phyloP scores from a whole-genome alignment of 2,888 invertebrate genomes.

The Cheilosia soror region DNA sequence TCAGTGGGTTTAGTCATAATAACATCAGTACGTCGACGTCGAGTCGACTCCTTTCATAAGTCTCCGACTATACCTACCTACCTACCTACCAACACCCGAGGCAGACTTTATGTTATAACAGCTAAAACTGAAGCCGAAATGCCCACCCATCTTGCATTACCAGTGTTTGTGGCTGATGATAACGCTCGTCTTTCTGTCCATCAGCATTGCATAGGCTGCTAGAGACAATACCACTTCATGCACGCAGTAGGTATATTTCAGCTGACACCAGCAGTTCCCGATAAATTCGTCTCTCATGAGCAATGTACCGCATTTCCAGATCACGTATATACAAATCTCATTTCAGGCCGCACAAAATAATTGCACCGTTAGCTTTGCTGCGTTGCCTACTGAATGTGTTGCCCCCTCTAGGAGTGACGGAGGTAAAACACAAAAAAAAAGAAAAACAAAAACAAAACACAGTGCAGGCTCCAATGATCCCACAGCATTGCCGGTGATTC shows the following conservation, averaged over 20 bases:
- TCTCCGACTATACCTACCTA: too few species aligned
- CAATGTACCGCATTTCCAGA: slow-evolving; percentile 52
- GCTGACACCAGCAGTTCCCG: slow-evolving; percentile 48
- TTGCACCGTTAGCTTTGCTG: slow-evolving; percentile 42
- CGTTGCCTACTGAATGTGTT: slow-evolving; percentile 6
- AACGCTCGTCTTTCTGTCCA: not conserved
- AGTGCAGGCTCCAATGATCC: slow-evolving; percentile 52
- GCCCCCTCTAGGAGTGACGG: slow-evolving; percentile 17
- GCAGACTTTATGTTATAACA: too few species aligned
- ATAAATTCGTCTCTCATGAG: slow-evolving; percentile 45
- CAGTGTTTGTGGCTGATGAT: not conserved
- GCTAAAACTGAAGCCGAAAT: too few species aligned
- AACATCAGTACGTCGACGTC: too few species aligned
- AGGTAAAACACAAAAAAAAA: slow-evolving; percentile 34
- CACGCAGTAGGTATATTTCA: slow-evolving; percentile 16
- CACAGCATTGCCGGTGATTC: slow-evolving; percentile 29
- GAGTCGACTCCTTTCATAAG: too few species aligned
- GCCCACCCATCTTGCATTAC: too few species aligned
- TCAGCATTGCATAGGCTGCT: not conserved
- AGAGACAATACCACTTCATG: too few species aligned
- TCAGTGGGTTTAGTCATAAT: too few species aligned
- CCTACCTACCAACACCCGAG: too few species aligned
- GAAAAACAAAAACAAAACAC: slow-evolving; percentile 18
- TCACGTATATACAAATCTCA: slow-evolving; percentile 70
- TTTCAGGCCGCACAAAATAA: slow-evolving; percentile 63